These are phyloP conservation scores for Amblyjoppa fuscipennis DNA, from an alignment of 2,888 invertebrate species.

Conservation along the genomic window DNA sequence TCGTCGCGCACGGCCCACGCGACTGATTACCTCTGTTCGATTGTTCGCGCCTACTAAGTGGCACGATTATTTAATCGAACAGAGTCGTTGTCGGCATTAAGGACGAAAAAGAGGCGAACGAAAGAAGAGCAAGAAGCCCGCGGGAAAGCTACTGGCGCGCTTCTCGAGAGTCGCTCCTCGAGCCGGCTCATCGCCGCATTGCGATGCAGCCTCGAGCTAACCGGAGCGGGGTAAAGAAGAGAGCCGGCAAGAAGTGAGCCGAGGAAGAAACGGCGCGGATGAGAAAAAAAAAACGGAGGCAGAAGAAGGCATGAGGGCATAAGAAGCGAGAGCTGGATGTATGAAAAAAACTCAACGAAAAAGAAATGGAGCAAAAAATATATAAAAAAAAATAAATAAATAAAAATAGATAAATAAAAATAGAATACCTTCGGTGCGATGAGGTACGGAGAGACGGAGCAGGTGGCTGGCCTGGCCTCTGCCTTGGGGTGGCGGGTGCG, in stretches of 20 bases:
- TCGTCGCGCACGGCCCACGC: background rate
- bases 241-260: slow-evolving; percentile 71
- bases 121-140: background rate
- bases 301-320: slow-evolving; percentile 43
- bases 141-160: slow-evolving; percentile 2
- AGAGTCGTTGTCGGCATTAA: background rate
- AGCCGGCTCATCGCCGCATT: background rate
- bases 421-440: slow-evolving; percentile 32
- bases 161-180: slow-evolving; percentile 9
- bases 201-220: slow-evolving; percentile 15
- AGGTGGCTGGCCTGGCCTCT: slow-evolving; percentile 75
- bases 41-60: background rate
- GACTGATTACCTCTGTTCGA: background rate
- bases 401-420: slow-evolving; percentile 50
- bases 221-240: slow-evolving; percentile 39
- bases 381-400: slow-evolving; percentile 58
- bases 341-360: slow-evolving; percentile 54
- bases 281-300: slow-evolving; percentile 26
- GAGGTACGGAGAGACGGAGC: slow-evolving; percentile 70
- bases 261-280: slow-evolving; percentile 68
- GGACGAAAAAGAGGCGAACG: background rate
- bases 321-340: slow-evolving; percentile 55
- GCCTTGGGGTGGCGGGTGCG: slow-evolving; percentile 77
- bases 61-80: background rate
- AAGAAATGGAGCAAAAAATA: slow-evolving; percentile 47